Base-by-base conservation (phyloP, 2,113 vertebrate species). In the Cariama cristata region DNA sequence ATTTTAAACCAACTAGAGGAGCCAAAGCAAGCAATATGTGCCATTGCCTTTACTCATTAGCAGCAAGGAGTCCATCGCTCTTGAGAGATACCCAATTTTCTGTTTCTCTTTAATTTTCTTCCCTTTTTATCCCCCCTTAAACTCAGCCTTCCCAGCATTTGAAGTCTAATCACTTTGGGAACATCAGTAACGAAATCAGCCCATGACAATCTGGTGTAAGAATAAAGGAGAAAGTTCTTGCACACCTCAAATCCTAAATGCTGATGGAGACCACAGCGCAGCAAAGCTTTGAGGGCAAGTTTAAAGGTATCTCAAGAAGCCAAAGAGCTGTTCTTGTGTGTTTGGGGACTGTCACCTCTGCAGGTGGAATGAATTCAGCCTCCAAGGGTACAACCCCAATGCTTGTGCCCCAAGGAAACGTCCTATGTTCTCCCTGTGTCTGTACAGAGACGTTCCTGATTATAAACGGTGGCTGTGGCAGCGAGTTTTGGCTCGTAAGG, bases 191-290 rank as follows among this genome's bases (percentile, higher is more conserved):
- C 32, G 16, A 75, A 59, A 82, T 44, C 40, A 72, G 47, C 11
- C 64, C n/a, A 12, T 8, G 4, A 67, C 26, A 50, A 16, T 22
- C 28, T 81, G 23, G 52, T 69, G n/a, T 30, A 62, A 49, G 35
- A 14, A 28, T 4, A n/a, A 79, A 21, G 45, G 24, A 81, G 56
- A 82, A 87, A 64, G 19, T 26, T 26, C 21, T 66, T 4, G 0
- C 24, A 68, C 60, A 72, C 53, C 53, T 91, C 47, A 81, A 69
- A 75, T 22, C 47, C 35, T 40, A 64, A 47, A 79, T 17, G 11
- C 28, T 76, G n/a, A 56, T 15, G 21, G 1, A 81, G n/a, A 55
- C 17, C 2, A 2, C 20, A 53, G 14, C 1, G 1, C 2, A 20
- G 19, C 2, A 69, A 88, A 13, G 38, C 13, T 73, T 66, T 42